Evolutionary conservation across 2,888 invertebrate species (phyloP).

Genomic region (Xestia xanthographa): DNA sequence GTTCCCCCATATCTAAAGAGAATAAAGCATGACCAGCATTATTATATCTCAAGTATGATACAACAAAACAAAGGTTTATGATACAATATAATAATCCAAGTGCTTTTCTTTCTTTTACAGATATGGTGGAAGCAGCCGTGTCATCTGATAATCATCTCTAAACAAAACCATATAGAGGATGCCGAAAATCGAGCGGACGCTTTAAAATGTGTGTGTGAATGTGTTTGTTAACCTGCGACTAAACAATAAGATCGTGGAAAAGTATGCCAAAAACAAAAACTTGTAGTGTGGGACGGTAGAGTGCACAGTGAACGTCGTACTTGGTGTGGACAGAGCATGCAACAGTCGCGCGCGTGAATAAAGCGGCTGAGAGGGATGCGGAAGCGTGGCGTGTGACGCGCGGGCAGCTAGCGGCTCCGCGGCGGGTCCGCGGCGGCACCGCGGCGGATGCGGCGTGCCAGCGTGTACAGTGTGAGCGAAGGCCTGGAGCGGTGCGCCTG

Average conservation of each 20-base stretch:
- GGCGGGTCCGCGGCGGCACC: conserved; percentile 84
- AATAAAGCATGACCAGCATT: conserved; percentile 42
- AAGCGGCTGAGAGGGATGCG: conserved; percentile 73
- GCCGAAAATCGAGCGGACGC: conserved; percentile 49
- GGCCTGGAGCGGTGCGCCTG: conserved; percentile 89
- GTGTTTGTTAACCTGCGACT: conserved; percentile 31
- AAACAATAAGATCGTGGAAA: conserved; percentile 44
- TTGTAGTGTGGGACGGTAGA: conserved; percentile 50
- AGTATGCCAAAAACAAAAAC: conserved; percentile 64
- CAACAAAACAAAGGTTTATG: conserved; percentile 31
- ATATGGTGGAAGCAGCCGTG: conserved; percentile 44
- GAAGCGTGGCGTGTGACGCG: conserved; percentile 80
- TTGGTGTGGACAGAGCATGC: conserved; percentile 58
- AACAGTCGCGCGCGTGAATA: conserved; percentile 64
- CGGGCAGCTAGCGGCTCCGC: conserved; percentile 71
- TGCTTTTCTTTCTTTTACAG: conserved; percentile 59
- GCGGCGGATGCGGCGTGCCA: conserved; percentile 87
- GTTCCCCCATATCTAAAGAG: conserved; percentile 41
- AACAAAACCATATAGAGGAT: conserved; percentile 46
- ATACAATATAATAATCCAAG: conserved; percentile 38
- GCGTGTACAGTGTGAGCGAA: conserved; percentile 89
- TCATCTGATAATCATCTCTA: conserved; percentile 37
- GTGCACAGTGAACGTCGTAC: conserved; percentile 44
- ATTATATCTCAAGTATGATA: conserved; percentile 41
- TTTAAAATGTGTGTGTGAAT: conserved; percentile 56